These are phyloP conservation scores for Otolemur crassicaudatus DNA, from an alignment of 2,797 vertebrate genomes.

Conservation along the genomic window DNA sequence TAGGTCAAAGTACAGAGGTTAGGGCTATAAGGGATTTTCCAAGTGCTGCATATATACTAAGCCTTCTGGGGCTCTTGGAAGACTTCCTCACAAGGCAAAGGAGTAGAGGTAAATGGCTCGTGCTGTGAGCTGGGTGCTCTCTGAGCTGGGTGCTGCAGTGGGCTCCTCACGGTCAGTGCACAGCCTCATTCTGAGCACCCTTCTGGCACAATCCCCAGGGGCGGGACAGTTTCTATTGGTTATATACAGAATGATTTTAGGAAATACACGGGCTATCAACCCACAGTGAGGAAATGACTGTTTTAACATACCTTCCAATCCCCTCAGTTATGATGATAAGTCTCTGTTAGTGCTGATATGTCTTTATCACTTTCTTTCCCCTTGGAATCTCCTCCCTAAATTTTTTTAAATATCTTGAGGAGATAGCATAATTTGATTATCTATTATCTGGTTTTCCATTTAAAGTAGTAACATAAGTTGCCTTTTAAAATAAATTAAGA, in stretches of 20 bases:
- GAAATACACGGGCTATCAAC: not conserved
- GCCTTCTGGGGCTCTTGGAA: not conserved
- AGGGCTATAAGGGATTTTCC: not conserved
- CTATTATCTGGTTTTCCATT: not conserved
- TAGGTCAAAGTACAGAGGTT: not conserved
- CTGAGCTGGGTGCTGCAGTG: not conserved
- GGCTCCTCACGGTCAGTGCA: not conserved
- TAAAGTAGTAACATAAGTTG: not conserved
- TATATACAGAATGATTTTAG: not conserved
- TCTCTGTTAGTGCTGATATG: not conserved
- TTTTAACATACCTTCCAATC: not conserved
- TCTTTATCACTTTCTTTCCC: not conserved
- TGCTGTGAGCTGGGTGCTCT: not conserved
- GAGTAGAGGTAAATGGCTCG: not conserved
- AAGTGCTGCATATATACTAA: fast-evolving
- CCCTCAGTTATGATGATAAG: not conserved
- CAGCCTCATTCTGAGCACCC: not conserved
- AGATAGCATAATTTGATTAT: not conserved
- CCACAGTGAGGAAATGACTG: not conserved
- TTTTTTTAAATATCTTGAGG: not conserved
- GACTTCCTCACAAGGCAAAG: not conserved
- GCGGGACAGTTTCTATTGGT: not conserved
- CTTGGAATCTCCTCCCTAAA: no score
- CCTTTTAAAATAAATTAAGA: not conserved
- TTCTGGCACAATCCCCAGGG: not conserved